Conservation (phyloP, 1,140 invertebrate genomes). For the Nephila pilipes region DNA sequence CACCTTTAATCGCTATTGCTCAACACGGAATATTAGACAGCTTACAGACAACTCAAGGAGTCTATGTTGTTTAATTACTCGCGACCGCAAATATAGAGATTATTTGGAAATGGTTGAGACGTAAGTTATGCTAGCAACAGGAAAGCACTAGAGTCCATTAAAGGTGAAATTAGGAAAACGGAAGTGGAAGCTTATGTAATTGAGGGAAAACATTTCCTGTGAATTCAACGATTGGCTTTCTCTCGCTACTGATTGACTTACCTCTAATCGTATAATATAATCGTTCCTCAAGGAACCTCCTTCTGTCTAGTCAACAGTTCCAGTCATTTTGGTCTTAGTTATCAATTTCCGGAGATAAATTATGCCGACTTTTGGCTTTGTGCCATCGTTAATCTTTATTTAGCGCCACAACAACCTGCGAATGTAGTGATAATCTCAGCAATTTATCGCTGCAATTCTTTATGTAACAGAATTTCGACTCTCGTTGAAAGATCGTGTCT, state of each 20-base stretch:
- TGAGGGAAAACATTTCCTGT: not conserved
- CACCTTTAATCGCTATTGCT: no score
- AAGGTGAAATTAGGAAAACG: not conserved
- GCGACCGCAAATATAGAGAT: no score
- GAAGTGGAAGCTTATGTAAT: not conserved
- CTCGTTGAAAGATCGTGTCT: not conserved
- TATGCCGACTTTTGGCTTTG: conserved; percentile 41
- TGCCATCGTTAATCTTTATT: conserved; percentile 44
- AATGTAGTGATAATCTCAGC: not conserved
- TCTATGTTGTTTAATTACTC: no score
- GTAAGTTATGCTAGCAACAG: not conserved
- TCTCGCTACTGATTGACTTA: not conserved
- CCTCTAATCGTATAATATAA: conserved; percentile 38
- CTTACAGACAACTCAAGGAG: no score
- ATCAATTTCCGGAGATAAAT: conserved; percentile 48
- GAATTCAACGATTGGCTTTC: not conserved
- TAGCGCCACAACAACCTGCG: not conserved
- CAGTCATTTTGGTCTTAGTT: conserved; percentile 26
- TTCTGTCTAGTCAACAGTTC: conserved; percentile 47
- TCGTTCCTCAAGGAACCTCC: conserved; percentile 22
- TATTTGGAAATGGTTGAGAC: no score
- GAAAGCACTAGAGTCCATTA: not conserved
- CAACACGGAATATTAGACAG: no score
- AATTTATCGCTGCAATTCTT: not conserved
- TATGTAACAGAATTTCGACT: not conserved